Evolutionary conservation across 1,140 invertebrate species (phyloP), one percentile per base, ranked within the genome.

Genomic region (Dendrolimus punctatus): DNA sequence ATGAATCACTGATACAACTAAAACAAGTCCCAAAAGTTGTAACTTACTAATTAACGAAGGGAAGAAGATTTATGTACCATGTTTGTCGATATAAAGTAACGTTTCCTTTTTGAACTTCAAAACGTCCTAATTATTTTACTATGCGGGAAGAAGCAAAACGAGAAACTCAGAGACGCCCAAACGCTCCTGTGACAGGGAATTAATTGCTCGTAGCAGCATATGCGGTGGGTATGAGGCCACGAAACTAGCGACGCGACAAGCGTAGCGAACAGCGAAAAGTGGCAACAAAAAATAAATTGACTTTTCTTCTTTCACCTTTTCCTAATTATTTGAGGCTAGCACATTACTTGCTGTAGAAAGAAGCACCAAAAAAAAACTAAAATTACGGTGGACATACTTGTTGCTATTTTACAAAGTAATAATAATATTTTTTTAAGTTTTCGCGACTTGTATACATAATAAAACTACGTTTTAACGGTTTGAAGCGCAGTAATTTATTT

Each of bases 31-130:
- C 62, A 62, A 67, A 23, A 23, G 23, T 23, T 23, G 23, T 23
- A 51, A 69, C 71, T 66, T 74, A 62, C 74, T 76, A 83, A 83
- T 85, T 83, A 83, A 78, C 66, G 62, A 61, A 68, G 71, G 75
- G 81, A 84, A 82, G 73, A 82, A 85, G 80, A 85, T 85, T 85
- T 82, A 85, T 80, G 77, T 80, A 57, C 64, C 76, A 77, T 74
- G 70, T 80, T 23, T 84, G 82, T 85, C 82, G 82, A 85, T 85
- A 82, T 84, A 82, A 82, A 85, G 77, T 79, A 83, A 83, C 78
- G 74, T 64, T 84, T 81, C 79, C 80, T 83, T 84, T 83, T 84
- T 84, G 80, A 86, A 81, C 74, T 75, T 86, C 80, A 86, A 86
- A 86, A 86, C 76, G 80, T 84, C 80, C 83, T 86, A 86, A 86